phyloP scores from a whole-genome alignment of 2,797 vertebrate genomes.

The Bradypodion pumilum region DNA sequence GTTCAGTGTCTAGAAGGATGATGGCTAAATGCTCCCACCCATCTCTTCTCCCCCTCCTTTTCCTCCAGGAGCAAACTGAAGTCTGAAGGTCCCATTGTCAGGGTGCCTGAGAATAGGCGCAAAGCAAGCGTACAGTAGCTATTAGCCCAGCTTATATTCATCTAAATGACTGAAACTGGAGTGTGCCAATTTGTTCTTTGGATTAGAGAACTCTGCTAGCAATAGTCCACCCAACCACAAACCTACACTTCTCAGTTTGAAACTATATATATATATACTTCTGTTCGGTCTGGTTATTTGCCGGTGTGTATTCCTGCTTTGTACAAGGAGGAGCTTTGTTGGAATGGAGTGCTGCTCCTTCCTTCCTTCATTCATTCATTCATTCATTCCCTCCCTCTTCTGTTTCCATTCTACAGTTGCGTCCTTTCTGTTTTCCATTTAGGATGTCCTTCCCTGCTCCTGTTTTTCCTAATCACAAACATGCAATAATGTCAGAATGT shows the following conservation, averaged over 20 bases:
- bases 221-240: no score
- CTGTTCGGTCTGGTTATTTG: slow-evolving; percentile 27
- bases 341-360: slow-evolving; percentile 5
- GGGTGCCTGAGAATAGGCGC: not conserved
- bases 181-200: no score
- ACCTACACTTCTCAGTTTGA: no score
- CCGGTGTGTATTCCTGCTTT: slow-evolving; percentile 42
- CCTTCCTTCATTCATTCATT: slow-evolving; percentile 4
- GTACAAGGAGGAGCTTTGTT: slow-evolving; percentile 13
- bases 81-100: not conserved
- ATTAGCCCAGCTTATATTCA: slow-evolving; percentile 42
- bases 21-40: no score
- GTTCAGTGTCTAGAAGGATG: not conserved
- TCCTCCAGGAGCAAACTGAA: slow-evolving; percentile 20
- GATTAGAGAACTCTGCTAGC: no score
- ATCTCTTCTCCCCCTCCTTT: not conserved
- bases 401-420: slow-evolving; percentile 42
- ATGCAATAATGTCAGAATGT: slow-evolving; percentile 70
- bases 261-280: not conserved
- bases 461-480: slow-evolving; percentile 62
- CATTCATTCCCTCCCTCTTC: not conserved
- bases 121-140: no score
- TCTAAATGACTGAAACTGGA: slow-evolving; percentile 26
- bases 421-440: slow-evolving; percentile 25
- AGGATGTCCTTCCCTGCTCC: slow-evolving; percentile 31